Conservation (phyloP, 2,888 invertebrate species). For the Tachina grossa region DNA sequence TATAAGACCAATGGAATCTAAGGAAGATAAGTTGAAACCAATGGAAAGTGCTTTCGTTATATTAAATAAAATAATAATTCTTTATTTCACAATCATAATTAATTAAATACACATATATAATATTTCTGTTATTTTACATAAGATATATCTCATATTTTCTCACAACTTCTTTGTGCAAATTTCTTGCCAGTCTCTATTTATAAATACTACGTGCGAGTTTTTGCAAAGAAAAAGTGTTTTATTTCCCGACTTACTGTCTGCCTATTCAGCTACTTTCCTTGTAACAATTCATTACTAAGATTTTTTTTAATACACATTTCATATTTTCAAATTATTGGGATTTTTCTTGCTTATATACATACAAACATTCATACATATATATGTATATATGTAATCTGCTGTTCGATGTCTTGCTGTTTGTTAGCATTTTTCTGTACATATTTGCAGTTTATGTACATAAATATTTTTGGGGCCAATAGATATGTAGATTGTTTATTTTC, state of each 20-base stretch:
- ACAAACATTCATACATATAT: background rate
- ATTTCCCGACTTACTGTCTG: background rate
- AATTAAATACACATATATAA: no score
- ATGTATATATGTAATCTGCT: no score
- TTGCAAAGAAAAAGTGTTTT: background rate
- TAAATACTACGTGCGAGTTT: background rate
- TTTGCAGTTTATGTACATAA: background rate
- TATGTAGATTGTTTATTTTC: slow-evolving; percentile 18
- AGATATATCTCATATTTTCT: no score
- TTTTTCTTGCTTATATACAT: background rate
- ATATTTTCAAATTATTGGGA: slow-evolving; percentile 8
- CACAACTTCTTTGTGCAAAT: no score
- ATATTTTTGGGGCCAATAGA: slow-evolving; percentile 46
- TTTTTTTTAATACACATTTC: background rate
- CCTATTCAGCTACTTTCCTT: background rate
- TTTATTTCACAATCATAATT: no score
- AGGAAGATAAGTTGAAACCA: no score
- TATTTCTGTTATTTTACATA: no score
- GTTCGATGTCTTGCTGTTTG: background rate
- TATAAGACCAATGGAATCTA: no score
- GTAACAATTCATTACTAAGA: background rate
- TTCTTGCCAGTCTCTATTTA: background rate
- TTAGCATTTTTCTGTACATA: slow-evolving; percentile 3
- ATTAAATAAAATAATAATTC: no score
- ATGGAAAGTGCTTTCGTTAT: no score